Base-by-base conservation (phyloP, 2,797 vertebrate genomes). In the Hoplostethus mediterraneus region DNA sequence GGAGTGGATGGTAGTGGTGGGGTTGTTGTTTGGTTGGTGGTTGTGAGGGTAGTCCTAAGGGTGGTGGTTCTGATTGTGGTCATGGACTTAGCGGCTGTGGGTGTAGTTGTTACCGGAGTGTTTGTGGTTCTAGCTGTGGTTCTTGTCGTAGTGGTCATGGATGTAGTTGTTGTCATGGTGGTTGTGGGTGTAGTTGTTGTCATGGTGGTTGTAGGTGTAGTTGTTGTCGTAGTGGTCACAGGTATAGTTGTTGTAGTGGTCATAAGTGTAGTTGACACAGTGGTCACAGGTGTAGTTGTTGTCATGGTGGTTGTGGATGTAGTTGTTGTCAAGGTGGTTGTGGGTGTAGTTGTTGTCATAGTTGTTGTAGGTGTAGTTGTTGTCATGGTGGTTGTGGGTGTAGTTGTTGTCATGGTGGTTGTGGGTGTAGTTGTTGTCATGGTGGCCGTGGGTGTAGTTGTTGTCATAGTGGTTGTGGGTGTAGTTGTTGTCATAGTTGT, bases 1-100 rank as follows among this genome's bases (percentile, higher is more conserved):
- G 75, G 59, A 48, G 60, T 75, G 2, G 73, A 83, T 3, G 0
- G 80, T 79, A 21, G 82, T 88, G 17, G 77, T 70, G 30, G 9
- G 1, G 53, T 63, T 0, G 54, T 66, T 51, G 25, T 21, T 55
- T 40, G 6, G 63, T 30, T 66, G 57, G 76, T 71, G 5, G 51
- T 64, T 54, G 81, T 21, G 54, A 12, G 49, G 12, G 70, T 89
- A 5, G 71, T 75, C 2, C 1, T n/a, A 6, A 64, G 12, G 4
- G 38, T 45, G 6, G 69, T 83, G 3, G 71, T 72, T 51, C 69
- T 72, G 17, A 3, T 28, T 28, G 28, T 28, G 28, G 28, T 28
- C 3, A 3, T 28, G 28, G 28, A 21, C 21, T 21, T 57, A 44
- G 52, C 30, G 38, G 10, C 51, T 13, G 10, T 10, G 14, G 38